These are phyloP conservation scores for Centropus unirufus DNA, from an alignment of 2,113 vertebrate species.

Conservation along the genomic window DNA sequence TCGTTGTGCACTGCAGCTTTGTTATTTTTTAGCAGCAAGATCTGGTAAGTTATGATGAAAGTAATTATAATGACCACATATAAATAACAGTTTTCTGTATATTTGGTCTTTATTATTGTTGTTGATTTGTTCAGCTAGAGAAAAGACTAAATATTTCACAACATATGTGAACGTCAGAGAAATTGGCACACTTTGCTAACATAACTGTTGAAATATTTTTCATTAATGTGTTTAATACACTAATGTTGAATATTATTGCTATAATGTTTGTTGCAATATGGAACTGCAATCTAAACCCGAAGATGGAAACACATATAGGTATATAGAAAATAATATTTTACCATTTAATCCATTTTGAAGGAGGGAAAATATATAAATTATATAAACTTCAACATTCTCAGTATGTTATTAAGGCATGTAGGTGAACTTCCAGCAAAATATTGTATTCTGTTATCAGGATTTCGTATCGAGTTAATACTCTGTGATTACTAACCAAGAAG, in stretches of 20 bases:
- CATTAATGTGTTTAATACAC: not conserved
- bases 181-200: not conserved
- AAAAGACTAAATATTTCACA: not conserved
- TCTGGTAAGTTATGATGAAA: not conserved
- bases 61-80: not conserved
- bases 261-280: not conserved
- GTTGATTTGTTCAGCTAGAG: not conserved
- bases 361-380: not conserved
- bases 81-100: not conserved
- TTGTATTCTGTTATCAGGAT: not conserved
- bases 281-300: not conserved
- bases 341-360: not conserved
- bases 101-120: not conserved
- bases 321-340: not conserved
- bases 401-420: not conserved
- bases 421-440: not conserved
- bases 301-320: not conserved
- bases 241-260: not conserved
- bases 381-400: not conserved
- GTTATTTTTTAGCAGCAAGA: constrained; percentile 27
- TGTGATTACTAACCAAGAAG: not conserved
- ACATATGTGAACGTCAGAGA: not conserved
- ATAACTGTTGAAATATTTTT: not conserved
- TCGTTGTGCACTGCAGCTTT: not conserved
- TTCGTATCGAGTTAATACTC: not conserved